phyloP scores from a whole-genome alignment of 2,113 vertebrate genomes.

The Ascaphus truei region DNA sequence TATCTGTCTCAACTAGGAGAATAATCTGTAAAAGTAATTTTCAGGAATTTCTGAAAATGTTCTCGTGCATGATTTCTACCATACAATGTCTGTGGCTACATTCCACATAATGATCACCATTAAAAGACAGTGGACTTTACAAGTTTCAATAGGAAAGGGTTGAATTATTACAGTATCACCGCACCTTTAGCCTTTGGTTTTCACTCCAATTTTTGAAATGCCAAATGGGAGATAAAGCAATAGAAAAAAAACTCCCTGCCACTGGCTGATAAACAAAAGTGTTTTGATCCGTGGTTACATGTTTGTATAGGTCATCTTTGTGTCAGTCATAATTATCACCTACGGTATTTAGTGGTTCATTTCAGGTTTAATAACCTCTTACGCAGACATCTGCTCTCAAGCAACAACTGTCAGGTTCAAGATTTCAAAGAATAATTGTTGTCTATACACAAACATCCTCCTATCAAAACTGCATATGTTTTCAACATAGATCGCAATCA shows the following conservation, averaged over 20 bases:
- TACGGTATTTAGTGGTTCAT: slow-evolving; percentile 60
- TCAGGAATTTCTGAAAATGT: too few relatives aligned
- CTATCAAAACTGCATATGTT: not conserved
- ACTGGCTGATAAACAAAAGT: slow-evolving; percentile 47
- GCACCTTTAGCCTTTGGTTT: slow-evolving; percentile 46
- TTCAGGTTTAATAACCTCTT: slow-evolving; percentile 66
- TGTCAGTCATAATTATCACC: slow-evolving; percentile 76
- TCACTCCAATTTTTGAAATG: too few relatives aligned
- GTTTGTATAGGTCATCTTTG: slow-evolving; percentile 60
- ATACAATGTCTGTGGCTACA: too few relatives aligned
- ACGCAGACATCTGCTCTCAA: slow-evolving; percentile 56
- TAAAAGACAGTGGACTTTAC: too few relatives aligned
- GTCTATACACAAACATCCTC: slow-evolving; percentile 46
- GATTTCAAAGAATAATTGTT: slow-evolving; percentile 60
- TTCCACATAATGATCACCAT: too few relatives aligned
- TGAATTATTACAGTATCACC: too few relatives aligned
- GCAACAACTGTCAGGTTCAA: slow-evolving; percentile 55
- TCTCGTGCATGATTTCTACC: too few relatives aligned
- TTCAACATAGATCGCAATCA: slow-evolving; percentile 37
- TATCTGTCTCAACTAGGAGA: too few relatives aligned
- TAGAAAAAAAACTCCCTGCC: slow-evolving; percentile 43
- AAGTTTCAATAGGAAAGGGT: too few relatives aligned
- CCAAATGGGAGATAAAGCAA: too few relatives aligned
- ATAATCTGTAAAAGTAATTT: too few relatives aligned
- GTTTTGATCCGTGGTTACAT: slow-evolving; percentile 57